These are phyloP conservation scores for Tetragonula clypearis DNA, from an alignment of 1,140 invertebrate genomes.

Conservation along the genomic window DNA sequence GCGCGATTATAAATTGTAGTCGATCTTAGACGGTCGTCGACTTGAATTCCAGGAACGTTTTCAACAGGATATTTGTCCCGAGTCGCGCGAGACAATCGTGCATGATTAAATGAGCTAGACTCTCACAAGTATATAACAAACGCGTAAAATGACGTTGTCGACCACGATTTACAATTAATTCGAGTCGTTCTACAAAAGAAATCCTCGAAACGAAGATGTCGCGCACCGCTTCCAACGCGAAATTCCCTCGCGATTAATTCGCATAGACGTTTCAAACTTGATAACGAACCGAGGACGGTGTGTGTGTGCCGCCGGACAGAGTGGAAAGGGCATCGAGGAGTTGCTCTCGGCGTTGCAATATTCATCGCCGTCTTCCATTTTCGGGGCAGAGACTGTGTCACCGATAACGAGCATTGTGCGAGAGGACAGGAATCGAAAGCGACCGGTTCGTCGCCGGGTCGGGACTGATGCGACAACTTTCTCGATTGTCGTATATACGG, in stretches of 20 bases:
- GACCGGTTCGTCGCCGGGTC: neutral
- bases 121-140: too few species aligned
- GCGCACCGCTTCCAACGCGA: neutral
- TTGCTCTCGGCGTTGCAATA: neutral
- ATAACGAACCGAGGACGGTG: conserved; percentile 1
- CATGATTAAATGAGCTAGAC: too few species aligned
- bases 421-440: conserved; percentile 14
- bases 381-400: conserved; percentile 36
- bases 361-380: conserved; percentile 29
- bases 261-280: neutral
- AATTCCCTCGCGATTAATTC: neutral
- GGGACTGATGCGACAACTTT: conserved; percentile 53
- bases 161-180: too few species aligned
- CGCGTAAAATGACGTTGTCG: too few species aligned
- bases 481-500: conserved; percentile 49
- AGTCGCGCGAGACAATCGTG: too few species aligned
- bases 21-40: too few species aligned
- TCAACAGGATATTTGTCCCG: too few species aligned
- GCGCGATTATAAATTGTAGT: too few species aligned
- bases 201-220: neutral
- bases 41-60: too few species aligned
- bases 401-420: conserved; percentile 52
- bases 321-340: neutral
- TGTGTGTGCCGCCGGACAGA: neutral
- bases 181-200: neutral